Evolutionary conservation across 2,113 vertebrate species (phyloP).

Genomic region (Ceyx melanurus): DNA sequence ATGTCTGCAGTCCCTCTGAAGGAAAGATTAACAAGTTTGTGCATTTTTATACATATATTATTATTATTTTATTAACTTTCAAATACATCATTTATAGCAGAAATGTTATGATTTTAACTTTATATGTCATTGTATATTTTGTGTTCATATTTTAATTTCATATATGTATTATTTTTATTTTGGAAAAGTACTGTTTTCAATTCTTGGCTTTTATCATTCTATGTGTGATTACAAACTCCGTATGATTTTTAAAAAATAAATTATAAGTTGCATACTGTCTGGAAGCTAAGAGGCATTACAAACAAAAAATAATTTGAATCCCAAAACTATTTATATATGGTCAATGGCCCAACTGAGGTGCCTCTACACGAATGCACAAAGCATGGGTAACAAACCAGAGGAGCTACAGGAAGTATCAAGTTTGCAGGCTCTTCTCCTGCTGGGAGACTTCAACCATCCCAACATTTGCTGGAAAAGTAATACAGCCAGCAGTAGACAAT

Average conservation of each 20-base stretch:
- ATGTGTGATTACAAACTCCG: background rate
- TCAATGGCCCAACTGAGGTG: too few species aligned
- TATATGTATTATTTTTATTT: too few species aligned
- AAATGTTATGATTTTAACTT: background rate
- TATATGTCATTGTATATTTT: background rate
- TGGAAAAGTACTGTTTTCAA: too few species aligned
- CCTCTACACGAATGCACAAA: too few species aligned
- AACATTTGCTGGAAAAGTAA: too few species aligned
- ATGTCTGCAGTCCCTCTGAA: background rate
- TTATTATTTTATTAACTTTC: background rate
- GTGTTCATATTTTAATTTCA: background rate
- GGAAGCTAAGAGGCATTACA: background rate
- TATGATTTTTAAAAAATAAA: background rate
- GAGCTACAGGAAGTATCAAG: too few species aligned
- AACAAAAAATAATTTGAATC: background rate
- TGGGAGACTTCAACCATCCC: too few species aligned
- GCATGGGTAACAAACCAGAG: too few species aligned
- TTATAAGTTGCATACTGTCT: background rate
- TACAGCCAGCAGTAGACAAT: too few species aligned
- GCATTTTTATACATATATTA: background rate
- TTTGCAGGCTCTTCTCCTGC: too few species aligned
- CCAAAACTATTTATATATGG: too few species aligned
- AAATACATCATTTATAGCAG: background rate
- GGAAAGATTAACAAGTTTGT: background rate
- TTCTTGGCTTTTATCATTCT: background rate